These are phyloP conservation scores for Metaphire vulgaris DNA, from an alignment of 1,140 invertebrate genomes.

Conservation along the genomic window DNA sequence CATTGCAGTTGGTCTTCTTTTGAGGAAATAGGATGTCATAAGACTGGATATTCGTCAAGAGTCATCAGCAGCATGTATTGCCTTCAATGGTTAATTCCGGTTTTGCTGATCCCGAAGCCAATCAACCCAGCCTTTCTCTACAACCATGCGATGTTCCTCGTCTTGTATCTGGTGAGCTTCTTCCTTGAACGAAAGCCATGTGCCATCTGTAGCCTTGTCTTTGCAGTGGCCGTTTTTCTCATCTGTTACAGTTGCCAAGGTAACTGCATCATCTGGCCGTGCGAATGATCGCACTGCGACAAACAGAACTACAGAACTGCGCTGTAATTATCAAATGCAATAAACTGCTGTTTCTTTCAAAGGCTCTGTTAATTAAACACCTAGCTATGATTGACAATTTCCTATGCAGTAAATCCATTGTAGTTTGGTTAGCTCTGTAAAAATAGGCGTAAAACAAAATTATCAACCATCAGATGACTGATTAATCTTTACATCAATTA, in stretches of 20 bases:
- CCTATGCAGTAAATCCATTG: no score
- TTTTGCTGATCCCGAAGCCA: slow-evolving; percentile 91
- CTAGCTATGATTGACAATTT: no score
- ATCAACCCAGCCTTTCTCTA: slow-evolving; percentile 83
- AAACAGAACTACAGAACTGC: neutral
- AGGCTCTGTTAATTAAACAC: no score
- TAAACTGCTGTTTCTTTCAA: no score
- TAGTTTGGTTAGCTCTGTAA: no score
- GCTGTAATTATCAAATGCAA: neutral
- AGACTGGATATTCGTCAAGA: no score
- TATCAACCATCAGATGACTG: no score
- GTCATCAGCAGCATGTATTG: slow-evolving; percentile 97
- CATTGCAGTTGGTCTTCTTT: no score
- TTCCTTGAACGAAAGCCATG: slow-evolving; percentile 93
- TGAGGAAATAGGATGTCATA: no score
- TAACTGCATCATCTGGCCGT: slow-evolving; percentile 79
- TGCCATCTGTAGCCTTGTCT: slow-evolving; percentile 87
- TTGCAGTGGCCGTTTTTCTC: slow-evolving; percentile 80
- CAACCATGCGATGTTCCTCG: slow-evolving; percentile 94
- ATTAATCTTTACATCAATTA: no score
- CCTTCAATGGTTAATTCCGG: slow-evolving; percentile 94
- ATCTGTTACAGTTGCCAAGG: slow-evolving; percentile 93
- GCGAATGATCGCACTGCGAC: neutral
- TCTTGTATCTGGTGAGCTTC: slow-evolving; percentile 76
- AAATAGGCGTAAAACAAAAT: no score